phyloP scores from a whole-genome alignment of 2,113 vertebrate genomes.

The Emydura subglobosa region DNA sequence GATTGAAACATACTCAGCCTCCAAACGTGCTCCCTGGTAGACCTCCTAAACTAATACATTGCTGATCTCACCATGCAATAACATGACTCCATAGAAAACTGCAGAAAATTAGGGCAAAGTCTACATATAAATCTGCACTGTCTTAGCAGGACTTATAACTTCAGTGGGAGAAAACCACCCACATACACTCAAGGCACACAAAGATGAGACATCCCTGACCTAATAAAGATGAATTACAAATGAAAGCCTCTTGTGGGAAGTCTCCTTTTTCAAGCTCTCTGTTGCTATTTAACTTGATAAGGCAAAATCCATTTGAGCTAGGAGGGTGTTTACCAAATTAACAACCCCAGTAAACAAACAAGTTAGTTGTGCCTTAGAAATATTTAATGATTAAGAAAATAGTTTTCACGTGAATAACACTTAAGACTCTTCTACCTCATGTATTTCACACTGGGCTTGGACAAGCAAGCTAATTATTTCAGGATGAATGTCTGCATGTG shows the following conservation, averaged over 20 bases:
- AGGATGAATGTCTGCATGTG: neutral
- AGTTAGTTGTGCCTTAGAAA: conserved; percentile 32
- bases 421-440: neutral
- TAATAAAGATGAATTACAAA: conserved; percentile 16
- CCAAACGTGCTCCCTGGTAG: conserved; percentile 3
- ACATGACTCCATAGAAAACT: conserved; percentile 48
- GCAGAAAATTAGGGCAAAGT: conserved; percentile 34
- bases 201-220: conserved; percentile 8
- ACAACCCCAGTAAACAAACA: neutral
- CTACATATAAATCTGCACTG: conserved; percentile 28
- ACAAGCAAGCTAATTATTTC: neutral
- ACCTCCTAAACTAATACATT: conserved; percentile 5
- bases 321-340: conserved; percentile 39
- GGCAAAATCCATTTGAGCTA: conserved; percentile 33
- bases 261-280: neutral
- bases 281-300: conserved; percentile 47
- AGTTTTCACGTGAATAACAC: neutral
- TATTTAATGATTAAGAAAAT: conserved; percentile 7
- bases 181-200: neutral
- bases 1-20: conserved; percentile 44
- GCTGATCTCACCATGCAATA: neutral
- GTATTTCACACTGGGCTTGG: neutral
- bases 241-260: conserved; percentile 19
- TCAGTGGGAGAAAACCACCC: conserved; percentile 26
- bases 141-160: conserved; percentile 31